These are phyloP conservation scores for Columba guinea DNA, from an alignment of 2,797 vertebrate species.

Conservation along the genomic window DNA sequence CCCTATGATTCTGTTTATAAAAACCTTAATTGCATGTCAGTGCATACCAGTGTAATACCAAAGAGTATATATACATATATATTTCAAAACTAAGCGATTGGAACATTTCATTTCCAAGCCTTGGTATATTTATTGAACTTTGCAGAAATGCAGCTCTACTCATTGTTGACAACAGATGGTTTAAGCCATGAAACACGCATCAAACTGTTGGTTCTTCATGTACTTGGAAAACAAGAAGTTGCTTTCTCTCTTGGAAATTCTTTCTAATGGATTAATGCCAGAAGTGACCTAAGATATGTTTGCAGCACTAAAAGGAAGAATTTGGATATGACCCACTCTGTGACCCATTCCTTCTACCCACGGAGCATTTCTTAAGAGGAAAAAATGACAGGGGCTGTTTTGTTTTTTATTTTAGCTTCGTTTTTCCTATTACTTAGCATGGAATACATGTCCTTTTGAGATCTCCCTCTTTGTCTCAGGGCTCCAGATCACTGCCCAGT, in stretches of 20 bases:
- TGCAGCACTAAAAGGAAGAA: conserved; percentile 11
- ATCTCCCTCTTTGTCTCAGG: background rate
- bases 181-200: background rate
- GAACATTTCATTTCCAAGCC: background rate
- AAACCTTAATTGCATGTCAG: background rate
- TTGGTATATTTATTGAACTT: background rate
- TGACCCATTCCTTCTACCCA: conserved; percentile 1
- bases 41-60: background rate
- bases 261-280: conserved; percentile 3
- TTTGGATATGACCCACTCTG: background rate
- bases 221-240: conserved; percentile 41
- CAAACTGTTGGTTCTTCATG: conserved; percentile 19
- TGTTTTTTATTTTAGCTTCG: background rate
- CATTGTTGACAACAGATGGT: background rate
- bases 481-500: background rate
- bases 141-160: conserved; percentile 1
- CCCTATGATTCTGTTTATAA: background rate
- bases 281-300: conserved; percentile 36
- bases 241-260: conserved; percentile 52
- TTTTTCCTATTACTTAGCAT: background rate
- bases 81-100: background rate
- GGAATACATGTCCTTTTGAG: background rate
- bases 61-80: background rate
- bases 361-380: background rate
- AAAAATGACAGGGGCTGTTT: background rate